Percentiles rank a stretch among this genome's conserved stretches.
These are phyloP conservation scores for Phalanger gymnotis DNA, from an alignment of 2,797 vertebrate genomes.

Conservation along the genomic window DNA sequence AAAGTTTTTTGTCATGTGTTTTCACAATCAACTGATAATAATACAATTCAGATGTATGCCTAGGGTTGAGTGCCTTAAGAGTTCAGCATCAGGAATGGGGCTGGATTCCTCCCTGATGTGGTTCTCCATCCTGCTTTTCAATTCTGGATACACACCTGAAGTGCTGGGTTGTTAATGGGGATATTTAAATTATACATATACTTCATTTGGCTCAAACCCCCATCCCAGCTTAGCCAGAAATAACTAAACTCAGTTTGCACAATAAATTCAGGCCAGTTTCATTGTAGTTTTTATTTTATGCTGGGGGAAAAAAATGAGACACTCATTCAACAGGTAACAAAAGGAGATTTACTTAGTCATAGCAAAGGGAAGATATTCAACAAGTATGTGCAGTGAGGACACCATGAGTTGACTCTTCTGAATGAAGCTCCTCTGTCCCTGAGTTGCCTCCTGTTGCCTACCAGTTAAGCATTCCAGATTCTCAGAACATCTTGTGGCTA, in stretches of 20 bases:
- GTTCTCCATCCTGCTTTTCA: neutral
- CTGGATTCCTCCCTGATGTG: neutral
- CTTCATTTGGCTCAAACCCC: neutral
- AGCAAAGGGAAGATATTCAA: neutral
- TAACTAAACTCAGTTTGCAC: neutral
- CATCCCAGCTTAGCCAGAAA: neutral
- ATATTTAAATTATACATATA: neutral
- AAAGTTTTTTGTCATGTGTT: neutral
- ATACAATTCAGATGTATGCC: neutral
- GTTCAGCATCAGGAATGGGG: neutral
- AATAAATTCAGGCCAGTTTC: neutral
- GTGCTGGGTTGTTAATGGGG: neutral
- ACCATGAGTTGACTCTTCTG: neutral
- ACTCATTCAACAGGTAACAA: neutral
- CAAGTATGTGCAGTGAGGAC: neutral
- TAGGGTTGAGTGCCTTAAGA: neutral
- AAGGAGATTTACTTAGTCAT: neutral
- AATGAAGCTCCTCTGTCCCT: neutral
- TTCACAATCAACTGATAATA: neutral
- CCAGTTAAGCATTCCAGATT: neutral
- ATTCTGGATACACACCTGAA: neutral
- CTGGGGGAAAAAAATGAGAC: neutral
- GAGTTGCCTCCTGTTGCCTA: neutral
- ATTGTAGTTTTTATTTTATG: neutral
- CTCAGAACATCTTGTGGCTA: neutral